These are phyloP conservation scores for Hafferia zeledoni DNA, from an alignment of 2,797 vertebrate species.

Conservation along the genomic window DNA sequence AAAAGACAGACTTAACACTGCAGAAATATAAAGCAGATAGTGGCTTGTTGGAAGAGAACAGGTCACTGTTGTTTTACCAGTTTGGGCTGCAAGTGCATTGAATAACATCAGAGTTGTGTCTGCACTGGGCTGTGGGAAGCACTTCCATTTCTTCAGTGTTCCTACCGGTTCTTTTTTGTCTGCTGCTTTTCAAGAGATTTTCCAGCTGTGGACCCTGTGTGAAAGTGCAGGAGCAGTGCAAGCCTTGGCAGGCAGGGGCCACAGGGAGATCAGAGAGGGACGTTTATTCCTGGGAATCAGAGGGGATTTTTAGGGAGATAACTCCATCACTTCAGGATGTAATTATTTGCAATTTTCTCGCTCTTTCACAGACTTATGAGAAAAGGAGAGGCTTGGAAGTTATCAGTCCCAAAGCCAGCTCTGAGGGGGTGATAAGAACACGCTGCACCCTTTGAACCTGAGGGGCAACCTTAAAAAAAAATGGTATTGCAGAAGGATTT, in stretches of 20 bases:
- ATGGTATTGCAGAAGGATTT: neutral
- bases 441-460: neutral
- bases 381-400: neutral
- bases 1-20: neutral
- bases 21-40: neutral
- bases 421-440: conserved; percentile 35
- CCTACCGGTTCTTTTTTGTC: neutral
- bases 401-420: conserved; percentile 12
- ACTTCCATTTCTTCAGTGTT: neutral
- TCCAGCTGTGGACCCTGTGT: neutral
- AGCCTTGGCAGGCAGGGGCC: neutral
- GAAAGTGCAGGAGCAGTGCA: neutral
- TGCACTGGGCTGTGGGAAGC: neutral
- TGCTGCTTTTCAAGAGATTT: conserved; percentile 50
- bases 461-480: neutral
- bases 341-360: conserved; percentile 14
- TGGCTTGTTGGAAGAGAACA: neutral
- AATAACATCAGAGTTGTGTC: neutral
- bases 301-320: conserved; percentile 51
- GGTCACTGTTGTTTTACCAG: neutral
- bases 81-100: neutral
- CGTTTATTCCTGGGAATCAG: conserved; percentile 6
- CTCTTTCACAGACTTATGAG: neutral
- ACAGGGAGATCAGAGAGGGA: neutral
- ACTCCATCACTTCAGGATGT: conserved; percentile 29